A percentile compares a stretch with the other conserved stretches of the same genome.
Evolutionary conservation across 2,113 vertebrate species (phyloP).

Genomic region (Grammomys dolichurus): DNA sequence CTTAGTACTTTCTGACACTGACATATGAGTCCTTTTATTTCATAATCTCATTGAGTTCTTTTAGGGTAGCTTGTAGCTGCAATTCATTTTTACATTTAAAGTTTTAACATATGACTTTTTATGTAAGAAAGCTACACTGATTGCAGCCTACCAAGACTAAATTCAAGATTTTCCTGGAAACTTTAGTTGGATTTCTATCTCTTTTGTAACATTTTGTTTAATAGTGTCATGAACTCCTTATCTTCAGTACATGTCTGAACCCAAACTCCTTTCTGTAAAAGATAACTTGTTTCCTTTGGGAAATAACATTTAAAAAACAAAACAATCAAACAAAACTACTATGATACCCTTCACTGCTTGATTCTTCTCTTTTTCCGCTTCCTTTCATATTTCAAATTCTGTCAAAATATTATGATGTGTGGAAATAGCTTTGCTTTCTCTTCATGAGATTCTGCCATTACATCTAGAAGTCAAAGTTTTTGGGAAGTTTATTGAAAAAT

Average conservation of each 20-base stretch:
- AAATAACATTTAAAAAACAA: background rate
- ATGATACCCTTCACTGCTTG: background rate
- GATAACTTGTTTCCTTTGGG: conserved; percentile 31
- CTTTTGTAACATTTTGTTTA: background rate
- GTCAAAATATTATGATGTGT: conserved; percentile 72
- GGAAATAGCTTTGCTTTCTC: conserved; percentile 45
- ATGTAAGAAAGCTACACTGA: background rate
- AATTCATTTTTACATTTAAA: background rate
- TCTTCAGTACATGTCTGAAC: background rate
- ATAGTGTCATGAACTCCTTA: background rate
- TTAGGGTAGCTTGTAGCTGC: background rate
- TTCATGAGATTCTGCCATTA: conserved; percentile 39
- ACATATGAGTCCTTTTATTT: conserved; percentile 8
- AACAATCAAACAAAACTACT: background rate
- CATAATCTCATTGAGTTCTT: conserved; percentile 24
- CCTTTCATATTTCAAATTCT: conserved; percentile 38
- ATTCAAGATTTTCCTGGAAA: background rate
- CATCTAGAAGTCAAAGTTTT: conserved; percentile 36
- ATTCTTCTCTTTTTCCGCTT: conserved; percentile 25
- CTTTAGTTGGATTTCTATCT: background rate
- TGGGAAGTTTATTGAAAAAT: conserved; percentile 25
- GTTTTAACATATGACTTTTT: background rate
- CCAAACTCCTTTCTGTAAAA: background rate
- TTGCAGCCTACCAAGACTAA: background rate
- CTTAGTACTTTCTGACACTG: background rate